These are phyloP conservation scores for Serranus cabrilla DNA, from an alignment of 2,797 vertebrate species.

Conservation along the genomic window DNA sequence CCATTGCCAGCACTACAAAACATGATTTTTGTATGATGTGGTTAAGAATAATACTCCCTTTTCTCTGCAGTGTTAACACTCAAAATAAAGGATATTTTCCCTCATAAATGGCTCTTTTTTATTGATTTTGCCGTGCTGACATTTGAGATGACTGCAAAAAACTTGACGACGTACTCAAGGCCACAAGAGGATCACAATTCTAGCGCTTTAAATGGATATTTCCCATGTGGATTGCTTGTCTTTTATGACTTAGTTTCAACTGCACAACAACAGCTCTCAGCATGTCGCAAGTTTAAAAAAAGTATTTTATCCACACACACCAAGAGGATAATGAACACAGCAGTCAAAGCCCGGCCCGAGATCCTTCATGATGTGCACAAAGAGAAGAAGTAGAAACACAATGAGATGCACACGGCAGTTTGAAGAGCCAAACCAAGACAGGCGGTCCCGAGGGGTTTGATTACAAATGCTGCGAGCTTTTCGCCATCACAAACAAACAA, in stretches of 20 bases:
- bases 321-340: conserved; percentile 18
- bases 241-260: conserved; percentile 61
- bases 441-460: conserved; percentile 69
- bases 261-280: conserved; percentile 60
- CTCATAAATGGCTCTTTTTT: conserved; percentile 43
- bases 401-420: conserved; percentile 60
- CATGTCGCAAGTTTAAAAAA: conserved; percentile 30
- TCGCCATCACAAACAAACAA: conserved; percentile 79
- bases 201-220: conserved; percentile 74
- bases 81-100: conserved; percentile 61
- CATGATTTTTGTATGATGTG: conserved; percentile 38
- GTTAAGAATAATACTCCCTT: conserved; percentile 62
- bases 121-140: conserved; percentile 71
- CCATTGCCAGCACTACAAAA: conserved; percentile 34
- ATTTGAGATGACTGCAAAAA: conserved; percentile 72
- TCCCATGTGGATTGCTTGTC: conserved; percentile 67
- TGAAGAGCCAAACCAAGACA: conserved; percentile 75
- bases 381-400: conserved; percentile 55
- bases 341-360: conserved; percentile 43
- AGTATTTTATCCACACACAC: conserved; percentile 10
- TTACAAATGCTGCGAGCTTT: conserved; percentile 70
- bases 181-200: conserved; percentile 54
- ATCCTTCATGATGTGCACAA: conserved; percentile 51
- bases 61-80: conserved; percentile 43
- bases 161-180: conserved; percentile 66